Evolutionary conservation across 2,888 invertebrate genomes (phyloP).

Genomic region (Epinotia brunnichana): DNA sequence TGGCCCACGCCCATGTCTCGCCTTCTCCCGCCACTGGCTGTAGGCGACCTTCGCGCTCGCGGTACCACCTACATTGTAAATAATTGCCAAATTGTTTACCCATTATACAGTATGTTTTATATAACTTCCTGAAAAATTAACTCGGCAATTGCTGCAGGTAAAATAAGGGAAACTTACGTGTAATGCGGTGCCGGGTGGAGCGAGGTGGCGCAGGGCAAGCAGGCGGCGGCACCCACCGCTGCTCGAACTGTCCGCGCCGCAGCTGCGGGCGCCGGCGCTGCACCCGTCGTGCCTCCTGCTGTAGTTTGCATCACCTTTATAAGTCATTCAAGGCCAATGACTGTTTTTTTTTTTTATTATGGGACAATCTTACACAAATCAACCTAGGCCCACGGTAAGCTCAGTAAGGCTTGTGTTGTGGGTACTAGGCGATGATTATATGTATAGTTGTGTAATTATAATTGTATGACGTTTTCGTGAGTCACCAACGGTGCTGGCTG

Average conservation of each 20-base stretch:
- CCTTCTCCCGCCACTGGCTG: constrained; percentile 62
- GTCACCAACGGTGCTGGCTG: no score
- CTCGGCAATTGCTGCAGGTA: background rate
- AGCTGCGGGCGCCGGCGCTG: constrained; percentile 83
- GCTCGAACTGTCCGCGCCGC: constrained; percentile 80
- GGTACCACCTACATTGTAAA: constrained; percentile 77
- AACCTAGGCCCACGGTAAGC: no score
- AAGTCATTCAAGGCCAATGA: no score
- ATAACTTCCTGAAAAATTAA: no score
- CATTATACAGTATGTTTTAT: no score
- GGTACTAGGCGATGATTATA: no score
- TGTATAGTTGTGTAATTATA: no score
- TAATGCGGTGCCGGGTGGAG: constrained; percentile 86
- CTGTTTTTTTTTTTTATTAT: no score
- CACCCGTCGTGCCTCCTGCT: constrained; percentile 64
- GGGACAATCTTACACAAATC: no score
- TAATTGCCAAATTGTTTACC: no score
- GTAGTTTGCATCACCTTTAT: background rate
- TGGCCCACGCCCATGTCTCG: constrained; percentile 86
- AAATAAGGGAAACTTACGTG: constrained; percentile 72
- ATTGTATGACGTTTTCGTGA: no score
- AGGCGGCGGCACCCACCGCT: constrained; percentile 83
- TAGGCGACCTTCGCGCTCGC: constrained; percentile 81
- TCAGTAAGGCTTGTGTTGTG: no score
- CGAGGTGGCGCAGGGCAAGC: constrained; percentile 86